Evolutionary conservation across 1,140 invertebrate genomes (phyloP), one percentile per base, ranked within the genome.

Genomic region (Trissolcus basalis): DNA sequence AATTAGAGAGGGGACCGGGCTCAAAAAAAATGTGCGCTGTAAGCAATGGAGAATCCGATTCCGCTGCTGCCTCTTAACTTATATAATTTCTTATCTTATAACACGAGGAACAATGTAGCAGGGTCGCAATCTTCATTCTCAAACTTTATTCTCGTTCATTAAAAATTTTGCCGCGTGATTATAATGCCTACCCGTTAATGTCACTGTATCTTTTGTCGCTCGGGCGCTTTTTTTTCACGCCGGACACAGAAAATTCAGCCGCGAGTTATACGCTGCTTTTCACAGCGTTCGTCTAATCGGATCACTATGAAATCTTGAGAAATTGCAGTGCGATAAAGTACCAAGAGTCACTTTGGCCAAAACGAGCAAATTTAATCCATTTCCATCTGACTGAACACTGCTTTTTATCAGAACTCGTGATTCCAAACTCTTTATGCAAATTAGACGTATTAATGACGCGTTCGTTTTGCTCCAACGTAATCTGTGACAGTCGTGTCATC

Each of bases 251-350:
- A 68, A 59, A 33, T 55, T 33, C 59, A 10, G 11, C 32, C 44
- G 19, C 56, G 12, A 73, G 41, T 65, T 50, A 59, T 55, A 27
- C 19, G 54, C 36, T 43, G 49, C 59, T 58, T 47, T 41, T 72
- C 49, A 43, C 35, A 32, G 61, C 15, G 54, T 72, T 44, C 49
- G 35, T 73, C 60, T 73, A 73, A 73, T 73, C 60, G 61, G 70
- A 73, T 73, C 70, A 60, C 55, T 32, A 48, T 51, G 50, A 67
- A 73, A 65, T 73, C 70, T 73, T 73, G 70, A 73, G 70, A 65
- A 73, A 73, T 73, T 73, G 70, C 61, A 1, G 10, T 2, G 43
- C 44, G 70, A 73, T 73, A 73, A 73, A 73, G 36, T 67, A 45
- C 36, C 41, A 47, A 45, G 54, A 44, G 35, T 44, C 15, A 59